Percentiles rank a stretch among this genome's conserved stretches.
Evolutionary conservation across 2,113 vertebrate species (phyloP).

Genomic region (Passer domesticus): DNA sequence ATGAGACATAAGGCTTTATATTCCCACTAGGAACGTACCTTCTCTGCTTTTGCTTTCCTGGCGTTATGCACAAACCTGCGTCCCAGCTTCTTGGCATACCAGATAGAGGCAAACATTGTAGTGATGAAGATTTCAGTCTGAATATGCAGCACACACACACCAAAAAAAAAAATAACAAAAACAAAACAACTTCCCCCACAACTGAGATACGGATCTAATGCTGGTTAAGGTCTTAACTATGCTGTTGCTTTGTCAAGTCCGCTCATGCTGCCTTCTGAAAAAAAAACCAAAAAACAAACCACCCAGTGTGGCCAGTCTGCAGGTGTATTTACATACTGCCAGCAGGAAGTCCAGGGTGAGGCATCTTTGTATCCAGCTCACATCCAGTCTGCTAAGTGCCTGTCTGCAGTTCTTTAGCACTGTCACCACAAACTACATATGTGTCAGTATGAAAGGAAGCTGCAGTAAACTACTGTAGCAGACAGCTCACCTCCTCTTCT

Average conservation of each 20-base stretch:
- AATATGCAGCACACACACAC: conserved; percentile 41
- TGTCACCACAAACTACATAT: conserved; percentile 75
- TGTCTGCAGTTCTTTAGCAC: conserved; percentile 75
- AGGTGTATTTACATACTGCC: conserved; percentile 83
- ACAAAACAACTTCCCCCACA: conserved; percentile 47
- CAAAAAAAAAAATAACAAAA: not conserved
- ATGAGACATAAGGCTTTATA: conserved; percentile 60
- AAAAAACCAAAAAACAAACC: conserved; percentile 13
- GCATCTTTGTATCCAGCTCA: conserved; percentile 76
- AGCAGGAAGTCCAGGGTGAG: conserved; percentile 74
- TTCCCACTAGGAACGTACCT: conserved; percentile 79
- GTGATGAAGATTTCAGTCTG: conserved; percentile 60
- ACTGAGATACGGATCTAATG: conserved; percentile 28
- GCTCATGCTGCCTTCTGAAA: conserved; percentile 67
- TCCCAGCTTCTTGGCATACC: conserved; percentile 98
- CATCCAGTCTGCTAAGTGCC: conserved; percentile 74
- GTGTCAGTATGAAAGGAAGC: conserved; percentile 71
- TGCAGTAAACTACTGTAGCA: conserved; percentile 69
- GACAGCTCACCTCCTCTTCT: conserved; percentile 71
- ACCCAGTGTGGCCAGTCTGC: conserved; percentile 71
- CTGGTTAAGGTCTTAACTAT: conserved; percentile 63
- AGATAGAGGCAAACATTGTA: conserved; percentile 94
- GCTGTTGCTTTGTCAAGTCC: conserved; percentile 73
- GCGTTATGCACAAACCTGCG: conserved; percentile 93
- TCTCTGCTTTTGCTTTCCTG: conserved; percentile 90